These are phyloP conservation scores for Frankliniella fusca DNA, from an alignment of 2,888 invertebrate species.

Conservation along the genomic window DNA sequence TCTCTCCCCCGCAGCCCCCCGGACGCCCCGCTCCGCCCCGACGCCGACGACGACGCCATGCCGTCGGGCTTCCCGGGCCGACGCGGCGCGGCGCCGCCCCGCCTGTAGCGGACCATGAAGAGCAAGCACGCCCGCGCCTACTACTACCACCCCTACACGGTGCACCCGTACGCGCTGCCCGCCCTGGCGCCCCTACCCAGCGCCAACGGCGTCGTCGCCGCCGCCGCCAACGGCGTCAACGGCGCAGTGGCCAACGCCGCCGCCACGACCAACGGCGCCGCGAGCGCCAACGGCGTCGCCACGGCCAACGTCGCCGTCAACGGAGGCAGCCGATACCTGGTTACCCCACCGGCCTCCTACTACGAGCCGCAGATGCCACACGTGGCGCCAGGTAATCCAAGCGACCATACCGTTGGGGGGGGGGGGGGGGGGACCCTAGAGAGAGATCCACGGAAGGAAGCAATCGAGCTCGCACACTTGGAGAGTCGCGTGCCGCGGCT, in stretches of 20 bases:
- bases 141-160: conserved; percentile 43
- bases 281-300: not conserved
- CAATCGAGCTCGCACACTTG: not conserved
- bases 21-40: not conserved
- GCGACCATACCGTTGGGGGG: not conserved
- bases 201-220: not conserved
- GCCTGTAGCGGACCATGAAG: conserved; percentile 46
- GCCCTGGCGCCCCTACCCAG: not conserved
- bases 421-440: no score
- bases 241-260: not conserved
- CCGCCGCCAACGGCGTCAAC: not conserved
- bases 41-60: not conserved
- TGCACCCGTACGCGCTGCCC: conserved; percentile 38
- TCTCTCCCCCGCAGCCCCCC: not conserved
- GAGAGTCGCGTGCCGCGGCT: not conserved
- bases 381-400: not conserved
- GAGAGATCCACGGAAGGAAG: no score
- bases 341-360: conserved; percentile 32
- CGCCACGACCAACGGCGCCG: not conserved
- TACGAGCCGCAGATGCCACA: conserved; percentile 36
- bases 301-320: conserved; percentile 23
- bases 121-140: conserved; percentile 46
- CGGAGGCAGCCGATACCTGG: conserved; percentile 34
- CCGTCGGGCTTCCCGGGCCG: not conserved
- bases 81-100: not conserved